Evolutionary conservation across 2,113 vertebrate genomes (phyloP).

Genomic region (Pedionomus torquatus): DNA sequence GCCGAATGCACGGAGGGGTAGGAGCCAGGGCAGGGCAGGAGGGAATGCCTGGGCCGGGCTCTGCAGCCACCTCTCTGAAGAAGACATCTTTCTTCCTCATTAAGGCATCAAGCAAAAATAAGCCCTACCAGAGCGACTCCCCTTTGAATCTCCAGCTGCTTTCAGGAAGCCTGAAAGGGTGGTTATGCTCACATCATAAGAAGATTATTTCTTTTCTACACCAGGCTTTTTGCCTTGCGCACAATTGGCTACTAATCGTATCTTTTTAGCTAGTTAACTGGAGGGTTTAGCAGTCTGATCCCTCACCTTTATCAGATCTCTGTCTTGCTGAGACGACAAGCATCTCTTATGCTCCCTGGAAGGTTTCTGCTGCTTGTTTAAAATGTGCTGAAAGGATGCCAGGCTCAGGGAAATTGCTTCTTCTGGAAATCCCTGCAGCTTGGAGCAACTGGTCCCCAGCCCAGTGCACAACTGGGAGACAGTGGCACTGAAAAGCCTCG

Average conservation of each 20-base stretch:
- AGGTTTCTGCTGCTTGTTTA: background rate
- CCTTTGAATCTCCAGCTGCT: background rate
- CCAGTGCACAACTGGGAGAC: background rate
- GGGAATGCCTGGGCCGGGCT: rapidly evolving
- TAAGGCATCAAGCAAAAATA: background rate
- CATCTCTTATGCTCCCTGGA: background rate
- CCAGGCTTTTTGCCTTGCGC: background rate
- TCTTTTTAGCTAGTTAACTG: background rate
- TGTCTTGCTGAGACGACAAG: background rate
- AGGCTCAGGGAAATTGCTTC: background rate
- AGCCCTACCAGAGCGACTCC: background rate
- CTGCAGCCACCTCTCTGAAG: background rate
- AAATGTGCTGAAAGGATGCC: background rate
- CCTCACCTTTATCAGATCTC: background rate
- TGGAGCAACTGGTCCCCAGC: rapidly evolving
- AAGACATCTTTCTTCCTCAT: background rate
- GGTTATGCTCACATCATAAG: background rate
- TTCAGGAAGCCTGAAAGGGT: background rate
- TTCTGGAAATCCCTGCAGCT: background rate
- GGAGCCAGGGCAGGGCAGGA: background rate
- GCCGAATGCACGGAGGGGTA: rapidly evolving
- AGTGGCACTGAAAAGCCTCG: rapidly evolving
- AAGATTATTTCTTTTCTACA: background rate
- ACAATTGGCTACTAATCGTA: rapidly evolving
- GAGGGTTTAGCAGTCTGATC: background rate